Evolutionary conservation across 2,888 invertebrate species (phyloP).

Genomic region (Sepioteuthis lessoniana): DNA sequence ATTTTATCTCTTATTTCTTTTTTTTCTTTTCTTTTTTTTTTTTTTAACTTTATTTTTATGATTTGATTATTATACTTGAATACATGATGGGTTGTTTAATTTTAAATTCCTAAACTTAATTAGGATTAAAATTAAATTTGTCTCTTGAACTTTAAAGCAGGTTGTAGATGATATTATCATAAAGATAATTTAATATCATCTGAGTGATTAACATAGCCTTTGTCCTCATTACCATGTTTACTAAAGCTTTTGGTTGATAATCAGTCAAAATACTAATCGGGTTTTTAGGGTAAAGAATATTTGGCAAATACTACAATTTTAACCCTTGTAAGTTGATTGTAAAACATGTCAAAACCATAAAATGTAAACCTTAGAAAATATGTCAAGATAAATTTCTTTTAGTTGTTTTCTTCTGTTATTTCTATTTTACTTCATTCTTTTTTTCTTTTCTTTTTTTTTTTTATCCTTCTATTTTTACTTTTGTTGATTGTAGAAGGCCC

Average conservation of each 20-base stretch:
- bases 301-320: neutral
- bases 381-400: neutral
- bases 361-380: neutral
- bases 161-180: neutral
- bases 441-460: neutral
- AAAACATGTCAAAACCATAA: neutral
- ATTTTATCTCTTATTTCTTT: too few relatives aligned
- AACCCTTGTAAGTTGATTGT: neutral
- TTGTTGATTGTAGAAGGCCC: neutral
- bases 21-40: too few relatives aligned
- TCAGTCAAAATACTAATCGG: neutral
- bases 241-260: neutral
- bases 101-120: neutral
- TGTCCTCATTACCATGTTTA: neutral
- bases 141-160: neutral
- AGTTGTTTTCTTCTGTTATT: neutral
- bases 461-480: too few relatives aligned
- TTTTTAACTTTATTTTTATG: too few relatives aligned
- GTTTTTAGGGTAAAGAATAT: neutral
- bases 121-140: neutral
- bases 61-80: neutral
- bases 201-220: neutral
- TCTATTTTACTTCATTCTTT: neutral
- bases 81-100: neutral
- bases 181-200: neutral